phyloP scores from a whole-genome alignment of 2,888 invertebrate species.

The Polydrusus tereticollis region DNA sequence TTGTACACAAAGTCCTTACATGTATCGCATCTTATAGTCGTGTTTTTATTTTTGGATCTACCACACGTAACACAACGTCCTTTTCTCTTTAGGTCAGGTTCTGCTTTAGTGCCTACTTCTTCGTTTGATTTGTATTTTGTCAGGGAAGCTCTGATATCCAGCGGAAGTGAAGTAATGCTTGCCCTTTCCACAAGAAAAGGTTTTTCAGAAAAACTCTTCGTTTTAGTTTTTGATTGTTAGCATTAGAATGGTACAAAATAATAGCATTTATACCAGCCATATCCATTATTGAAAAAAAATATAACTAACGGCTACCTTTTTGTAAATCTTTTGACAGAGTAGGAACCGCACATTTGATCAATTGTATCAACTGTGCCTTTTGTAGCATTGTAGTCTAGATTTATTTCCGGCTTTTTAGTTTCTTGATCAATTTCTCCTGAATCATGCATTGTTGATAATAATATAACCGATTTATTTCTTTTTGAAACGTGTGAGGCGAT shows the following conservation, averaged over 20 bases:
- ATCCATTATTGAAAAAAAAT: slow-evolving; percentile 24
- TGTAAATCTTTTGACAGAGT: slow-evolving; percentile 19
- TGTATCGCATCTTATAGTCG: neutral
- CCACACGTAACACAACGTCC: neutral
- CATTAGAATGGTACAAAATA: slow-evolving; percentile 14
- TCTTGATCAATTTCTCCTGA: slow-evolving; percentile 54
- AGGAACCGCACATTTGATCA: slow-evolving; percentile 31
- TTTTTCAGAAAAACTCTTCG: neutral
- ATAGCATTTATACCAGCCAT: slow-evolving; percentile 28
- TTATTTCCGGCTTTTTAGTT: slow-evolving; percentile 17
- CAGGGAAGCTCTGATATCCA: neutral
- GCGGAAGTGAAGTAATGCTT: neutral
- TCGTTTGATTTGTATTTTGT: neutral
- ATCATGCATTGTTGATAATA: slow-evolving; percentile 57
- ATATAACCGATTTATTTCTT: slow-evolving; percentile 55
- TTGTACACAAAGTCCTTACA: too few species aligned
- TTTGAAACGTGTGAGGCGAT: slow-evolving; percentile 46
- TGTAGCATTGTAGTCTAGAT: slow-evolving; percentile 27
- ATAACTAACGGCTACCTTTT: slow-evolving; percentile 25
- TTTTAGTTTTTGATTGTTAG: slow-evolving; percentile 4
- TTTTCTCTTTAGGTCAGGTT: neutral
- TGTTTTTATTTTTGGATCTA: neutral
- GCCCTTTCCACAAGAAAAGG: neutral
- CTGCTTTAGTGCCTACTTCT: neutral
- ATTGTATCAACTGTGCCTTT: slow-evolving; percentile 37